Conservation (phyloP, 1,140 invertebrate species). For the Drosophila melanogaster region DNA sequence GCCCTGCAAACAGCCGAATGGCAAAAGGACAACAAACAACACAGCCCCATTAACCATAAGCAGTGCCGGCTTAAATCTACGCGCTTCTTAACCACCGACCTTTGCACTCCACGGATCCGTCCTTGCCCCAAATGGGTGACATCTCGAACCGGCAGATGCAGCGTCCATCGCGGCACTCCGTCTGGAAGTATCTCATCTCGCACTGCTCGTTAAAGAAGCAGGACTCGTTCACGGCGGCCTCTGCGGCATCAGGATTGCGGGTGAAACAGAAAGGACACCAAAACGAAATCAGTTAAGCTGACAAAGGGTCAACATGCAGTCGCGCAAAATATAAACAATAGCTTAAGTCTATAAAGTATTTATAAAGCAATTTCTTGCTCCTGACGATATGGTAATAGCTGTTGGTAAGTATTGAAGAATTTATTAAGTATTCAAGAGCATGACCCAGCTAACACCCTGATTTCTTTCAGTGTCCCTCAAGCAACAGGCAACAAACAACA, state of each 20-base stretch:
- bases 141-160: constrained; percentile 92
- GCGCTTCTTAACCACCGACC: constrained; percentile 85
- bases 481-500: constrained; percentile 3
- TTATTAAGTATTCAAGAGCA: too few species aligned
- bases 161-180: constrained; percentile 90
- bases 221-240: constrained; percentile 90
- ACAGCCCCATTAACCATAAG: constrained; percentile 45
- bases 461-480: constrained; percentile 11
- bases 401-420: too few species aligned
- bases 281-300: constrained; percentile 28
- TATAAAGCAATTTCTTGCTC: background rate
- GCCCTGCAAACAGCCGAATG: constrained; percentile 62
- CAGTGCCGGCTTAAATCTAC: constrained; percentile 9
- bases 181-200: constrained; percentile 88
- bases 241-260: constrained; percentile 86
- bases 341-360: background rate
- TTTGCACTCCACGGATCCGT: constrained; percentile 89
- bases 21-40: constrained; percentile 39
- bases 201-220: constrained; percentile 94
- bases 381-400: too few species aligned
- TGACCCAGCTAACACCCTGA: too few species aligned
- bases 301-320: constrained; percentile 20
- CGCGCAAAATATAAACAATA: background rate
- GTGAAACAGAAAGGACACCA: constrained; percentile 1
- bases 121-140: constrained; percentile 87